Conservation (phyloP, 2,797 vertebrate genomes). For the Artibeus lituratus region DNA sequence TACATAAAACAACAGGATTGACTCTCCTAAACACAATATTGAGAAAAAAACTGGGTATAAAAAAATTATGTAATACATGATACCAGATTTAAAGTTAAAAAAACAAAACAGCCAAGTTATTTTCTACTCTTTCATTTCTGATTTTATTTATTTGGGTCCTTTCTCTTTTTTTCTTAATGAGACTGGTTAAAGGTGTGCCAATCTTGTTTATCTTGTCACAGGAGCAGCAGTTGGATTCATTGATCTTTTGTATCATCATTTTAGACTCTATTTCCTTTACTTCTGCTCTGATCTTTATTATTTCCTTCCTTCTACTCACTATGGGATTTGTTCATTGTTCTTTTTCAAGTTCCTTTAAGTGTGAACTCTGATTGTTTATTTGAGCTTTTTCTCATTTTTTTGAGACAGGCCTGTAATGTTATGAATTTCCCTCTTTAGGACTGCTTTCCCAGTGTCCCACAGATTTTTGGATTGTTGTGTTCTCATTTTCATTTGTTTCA, state of each 20-base stretch:
- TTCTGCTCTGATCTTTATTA: too few species aligned
- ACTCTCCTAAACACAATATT: background rate
- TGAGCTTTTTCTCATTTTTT: too few species aligned
- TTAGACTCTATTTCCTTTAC: background rate
- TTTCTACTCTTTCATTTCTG: background rate
- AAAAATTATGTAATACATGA: background rate
- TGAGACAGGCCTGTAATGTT: background rate
- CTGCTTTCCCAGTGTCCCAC: background rate
- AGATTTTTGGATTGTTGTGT: background rate
- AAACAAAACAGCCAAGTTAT: background rate
- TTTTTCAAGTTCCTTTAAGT: background rate
- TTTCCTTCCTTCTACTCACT: background rate
- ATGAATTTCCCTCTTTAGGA: background rate
- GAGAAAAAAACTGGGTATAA: background rate
- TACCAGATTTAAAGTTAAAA: background rate
- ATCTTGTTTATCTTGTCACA: background rate
- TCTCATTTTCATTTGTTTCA: background rate
- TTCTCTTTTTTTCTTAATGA: background rate
- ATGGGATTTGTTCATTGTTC: background rate
- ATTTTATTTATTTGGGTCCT: background rate
- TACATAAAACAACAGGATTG: background rate
- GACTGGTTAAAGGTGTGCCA: background rate
- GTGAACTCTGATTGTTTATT: background rate
- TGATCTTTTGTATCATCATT: background rate
- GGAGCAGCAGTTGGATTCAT: background rate